Evolutionary conservation across 2,888 invertebrate genomes (phyloP).

Genomic region (Cataglyphis albicans): DNA sequence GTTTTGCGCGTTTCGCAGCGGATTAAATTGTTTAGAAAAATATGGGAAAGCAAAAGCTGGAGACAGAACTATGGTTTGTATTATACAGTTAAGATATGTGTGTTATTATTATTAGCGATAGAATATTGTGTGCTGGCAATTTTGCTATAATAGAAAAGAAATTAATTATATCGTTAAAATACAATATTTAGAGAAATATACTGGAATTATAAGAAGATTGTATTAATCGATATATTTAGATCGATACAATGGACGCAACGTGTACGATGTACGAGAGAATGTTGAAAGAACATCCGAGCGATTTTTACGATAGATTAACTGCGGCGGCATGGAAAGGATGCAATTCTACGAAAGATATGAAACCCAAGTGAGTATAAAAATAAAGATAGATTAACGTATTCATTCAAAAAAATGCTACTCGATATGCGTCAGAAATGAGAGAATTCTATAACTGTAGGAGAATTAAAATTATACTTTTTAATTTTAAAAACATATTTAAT

Average conservation of each 20-base stretch:
- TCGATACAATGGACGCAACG: constrained; percentile 88
- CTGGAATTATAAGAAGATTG: not conserved
- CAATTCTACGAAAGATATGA: constrained; percentile 87
- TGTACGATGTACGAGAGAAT: constrained; percentile 84
- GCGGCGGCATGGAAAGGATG: constrained; percentile 87
- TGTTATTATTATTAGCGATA: not conserved
- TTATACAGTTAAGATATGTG: not conserved
- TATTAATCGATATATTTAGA: constrained; percentile 75
- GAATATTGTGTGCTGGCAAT: not conserved
- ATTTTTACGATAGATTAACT: constrained; percentile 83
- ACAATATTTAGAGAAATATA: not conserved
- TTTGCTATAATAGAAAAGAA: not conserved
- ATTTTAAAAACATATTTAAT: constrained; percentile 16
- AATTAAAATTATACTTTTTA: not conserved
- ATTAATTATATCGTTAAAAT: not conserved
- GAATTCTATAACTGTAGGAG: not conserved
- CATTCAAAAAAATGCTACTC: not conserved
- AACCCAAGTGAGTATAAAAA: constrained; percentile 86
- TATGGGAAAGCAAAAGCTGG: constrained; percentile 92
- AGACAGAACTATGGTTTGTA: constrained; percentile 91
- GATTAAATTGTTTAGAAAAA: constrained; percentile 88
- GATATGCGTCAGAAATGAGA: not conserved
- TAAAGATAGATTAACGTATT: not conserved
- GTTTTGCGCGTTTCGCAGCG: constrained; percentile 87
- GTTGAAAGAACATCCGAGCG: constrained; percentile 72